Evolutionary conservation across 2,888 invertebrate species (phyloP).

Genomic region (Drosophila kokeensis): DNA sequence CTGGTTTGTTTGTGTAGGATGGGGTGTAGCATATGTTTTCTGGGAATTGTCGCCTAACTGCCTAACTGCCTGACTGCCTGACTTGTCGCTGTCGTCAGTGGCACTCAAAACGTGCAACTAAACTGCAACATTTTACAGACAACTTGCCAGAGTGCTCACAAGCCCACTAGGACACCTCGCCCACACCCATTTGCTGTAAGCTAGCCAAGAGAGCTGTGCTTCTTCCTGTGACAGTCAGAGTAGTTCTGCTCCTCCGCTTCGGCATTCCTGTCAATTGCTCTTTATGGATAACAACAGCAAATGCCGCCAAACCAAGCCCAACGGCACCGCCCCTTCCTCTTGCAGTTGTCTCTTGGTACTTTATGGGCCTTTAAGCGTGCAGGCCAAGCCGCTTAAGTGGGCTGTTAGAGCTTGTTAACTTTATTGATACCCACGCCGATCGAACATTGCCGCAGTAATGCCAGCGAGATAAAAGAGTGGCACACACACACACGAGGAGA

Average conservation of each 20-base stretch:
- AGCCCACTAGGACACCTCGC: slow-evolving; percentile 6
- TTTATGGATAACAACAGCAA: slow-evolving; percentile 24
- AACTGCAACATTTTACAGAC: slow-evolving; percentile 59
- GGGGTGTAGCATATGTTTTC: slow-evolving; percentile 5
- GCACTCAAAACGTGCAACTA: slow-evolving; percentile 71
- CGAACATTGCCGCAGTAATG: slow-evolving; percentile 24
- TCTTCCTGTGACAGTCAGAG: slow-evolving; percentile 16
- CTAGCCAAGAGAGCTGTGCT: slow-evolving; percentile 28
- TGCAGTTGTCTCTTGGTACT: slow-evolving; percentile 13
- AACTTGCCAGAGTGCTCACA: slow-evolving; percentile 46
- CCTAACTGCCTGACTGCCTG: slow-evolving; percentile 3
- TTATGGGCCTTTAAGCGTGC: slow-evolving; percentile 59
- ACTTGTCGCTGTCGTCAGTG: slow-evolving; percentile 33
- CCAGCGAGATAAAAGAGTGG: not conserved
- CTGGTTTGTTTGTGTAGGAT: not conserved
- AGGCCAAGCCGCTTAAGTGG: slow-evolving; percentile 59
- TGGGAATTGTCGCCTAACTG: slow-evolving; percentile 33
- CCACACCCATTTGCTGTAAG: slow-evolving; percentile 3
- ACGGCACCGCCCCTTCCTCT: not conserved
- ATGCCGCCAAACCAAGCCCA: not conserved
- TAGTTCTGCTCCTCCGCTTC: slow-evolving; percentile 4
- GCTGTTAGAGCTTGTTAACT: slow-evolving; percentile 67
- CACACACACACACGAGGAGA: not conserved
- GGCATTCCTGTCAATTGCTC: slow-evolving; percentile 24
- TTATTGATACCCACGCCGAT: slow-evolving; percentile 61